These are phyloP conservation scores for Dipodomys ordii DNA, from an alignment of 2,113 vertebrate species.

Conservation along the genomic window DNA sequence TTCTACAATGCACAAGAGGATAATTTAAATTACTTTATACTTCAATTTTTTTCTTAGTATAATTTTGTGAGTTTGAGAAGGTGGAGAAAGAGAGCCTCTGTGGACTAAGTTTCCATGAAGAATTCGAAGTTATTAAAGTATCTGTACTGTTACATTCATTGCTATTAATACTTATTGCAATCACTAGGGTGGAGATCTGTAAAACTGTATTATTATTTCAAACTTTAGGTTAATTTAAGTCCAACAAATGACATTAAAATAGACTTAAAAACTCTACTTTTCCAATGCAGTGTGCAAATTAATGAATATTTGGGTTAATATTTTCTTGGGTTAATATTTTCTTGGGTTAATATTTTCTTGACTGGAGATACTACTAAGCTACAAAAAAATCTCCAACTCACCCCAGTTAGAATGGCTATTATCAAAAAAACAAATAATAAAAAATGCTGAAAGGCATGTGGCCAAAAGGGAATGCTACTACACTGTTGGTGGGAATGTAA, in stretches of 20 bases:
- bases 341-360: slow-evolving; percentile 8
- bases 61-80: slow-evolving; percentile 30
- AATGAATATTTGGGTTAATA: slow-evolving; percentile 1
- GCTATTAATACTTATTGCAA: slow-evolving; percentile 35
- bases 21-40: slow-evolving; percentile 30
- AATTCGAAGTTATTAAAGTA: slow-evolving; percentile 20
- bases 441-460: no score
- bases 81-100: neutral
- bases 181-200: neutral
- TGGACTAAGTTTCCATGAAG: slow-evolving; percentile 27
- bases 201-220: slow-evolving; percentile 55
- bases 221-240: slow-evolving; percentile 38
- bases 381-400: neutral
- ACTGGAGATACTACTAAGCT: slow-evolving; percentile 31
- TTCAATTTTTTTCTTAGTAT: neutral
- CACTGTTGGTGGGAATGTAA: no score
- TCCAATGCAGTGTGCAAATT: neutral
- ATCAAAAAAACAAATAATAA: no score
- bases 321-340: neutral
- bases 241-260: slow-evolving; percentile 34
- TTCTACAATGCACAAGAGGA: neutral
- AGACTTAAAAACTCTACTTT: slow-evolving; percentile 29
- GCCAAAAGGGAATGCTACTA: no score
- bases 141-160: slow-evolving; percentile 20
- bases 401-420: no score